Evolutionary conservation across 2,113 vertebrate genomes (phyloP).

Genomic region (Leucoraja erinaceus): DNA sequence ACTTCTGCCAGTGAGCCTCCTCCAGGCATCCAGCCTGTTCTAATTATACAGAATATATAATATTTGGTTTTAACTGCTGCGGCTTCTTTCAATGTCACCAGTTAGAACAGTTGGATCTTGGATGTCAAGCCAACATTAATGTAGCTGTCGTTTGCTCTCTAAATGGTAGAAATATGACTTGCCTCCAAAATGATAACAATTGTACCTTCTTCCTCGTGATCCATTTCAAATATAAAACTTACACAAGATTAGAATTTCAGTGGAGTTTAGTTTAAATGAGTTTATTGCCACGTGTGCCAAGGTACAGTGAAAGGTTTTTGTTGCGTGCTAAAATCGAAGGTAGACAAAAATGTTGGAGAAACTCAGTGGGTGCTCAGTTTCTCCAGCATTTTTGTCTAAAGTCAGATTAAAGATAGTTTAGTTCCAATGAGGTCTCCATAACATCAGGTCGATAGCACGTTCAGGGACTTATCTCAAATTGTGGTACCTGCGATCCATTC

Average conservation of each 20-base stretch:
- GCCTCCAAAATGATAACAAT: neutral
- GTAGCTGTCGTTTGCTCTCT: neutral
- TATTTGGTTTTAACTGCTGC: neutral
- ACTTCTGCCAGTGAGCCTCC: neutral
- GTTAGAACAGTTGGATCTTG: neutral
- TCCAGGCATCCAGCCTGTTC: neutral
- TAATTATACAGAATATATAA: neutral
- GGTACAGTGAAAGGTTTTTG: too few relatives aligned
- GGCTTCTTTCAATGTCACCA: conserved; percentile 6
- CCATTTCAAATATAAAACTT: neutral
- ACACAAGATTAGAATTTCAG: neutral
- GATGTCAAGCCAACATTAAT: neutral
- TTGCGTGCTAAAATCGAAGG: too few relatives aligned
- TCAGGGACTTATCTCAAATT: too few relatives aligned
- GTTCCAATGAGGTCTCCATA: too few relatives aligned
- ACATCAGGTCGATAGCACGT: too few relatives aligned
- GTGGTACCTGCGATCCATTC: too few relatives aligned
- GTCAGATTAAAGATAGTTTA: too few relatives aligned
- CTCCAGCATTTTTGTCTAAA: too few relatives aligned
- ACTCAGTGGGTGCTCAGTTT: too few relatives aligned
- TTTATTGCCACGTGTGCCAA: too few relatives aligned
- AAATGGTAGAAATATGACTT: neutral
- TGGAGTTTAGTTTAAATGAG: too few relatives aligned
- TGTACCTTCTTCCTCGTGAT: neutral
- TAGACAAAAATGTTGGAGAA: too few relatives aligned